phyloP scores from a whole-genome alignment of 2,888 invertebrate species.

The Pyrocoelia pectoralis region DNA sequence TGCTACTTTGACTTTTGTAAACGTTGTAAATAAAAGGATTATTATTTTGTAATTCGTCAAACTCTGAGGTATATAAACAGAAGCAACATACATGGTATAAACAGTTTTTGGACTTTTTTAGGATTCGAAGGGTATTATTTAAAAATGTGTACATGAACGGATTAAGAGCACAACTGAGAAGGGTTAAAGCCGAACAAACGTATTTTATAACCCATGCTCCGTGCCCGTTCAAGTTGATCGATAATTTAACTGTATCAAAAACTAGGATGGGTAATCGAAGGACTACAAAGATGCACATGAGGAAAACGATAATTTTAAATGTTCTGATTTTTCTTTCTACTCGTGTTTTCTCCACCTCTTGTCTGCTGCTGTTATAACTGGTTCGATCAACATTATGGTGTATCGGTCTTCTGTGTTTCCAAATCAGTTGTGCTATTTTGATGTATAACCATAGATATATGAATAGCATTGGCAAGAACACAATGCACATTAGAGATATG shows the following conservation, averaged over 20 bases:
- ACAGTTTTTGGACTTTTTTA: constrained; percentile 47
- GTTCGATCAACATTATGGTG: constrained; percentile 38
- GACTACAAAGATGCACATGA: constrained; percentile 64
- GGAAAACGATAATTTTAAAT: constrained; percentile 64
- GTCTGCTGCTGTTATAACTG: too few relatives aligned
- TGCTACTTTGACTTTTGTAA: not conserved
- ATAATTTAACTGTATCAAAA: constrained; percentile 61
- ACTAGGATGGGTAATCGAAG: constrained; percentile 66
- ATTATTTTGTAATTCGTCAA: constrained; percentile 55
- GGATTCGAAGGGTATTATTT: constrained; percentile 60
- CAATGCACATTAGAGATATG: constrained; percentile 50
- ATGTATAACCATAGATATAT: constrained; percentile 63
- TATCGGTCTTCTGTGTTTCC: constrained; percentile 59
- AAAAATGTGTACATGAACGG: constrained; percentile 69
- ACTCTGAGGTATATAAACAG: constrained; percentile 54
- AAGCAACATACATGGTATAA: constrained; percentile 54
- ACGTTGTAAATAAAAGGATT: constrained; percentile 46
- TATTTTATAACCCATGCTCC: constrained; percentile 61
- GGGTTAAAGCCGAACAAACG: constrained; percentile 62
- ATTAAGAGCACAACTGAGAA: constrained; percentile 65
- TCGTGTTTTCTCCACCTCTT: constrained; percentile 42
- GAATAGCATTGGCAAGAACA: constrained; percentile 61
- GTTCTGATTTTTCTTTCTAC: constrained; percentile 64
- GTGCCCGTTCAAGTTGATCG: constrained; percentile 16
- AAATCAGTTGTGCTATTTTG: constrained; percentile 62